phyloP scores from a whole-genome alignment of 2,888 invertebrate species.

The Monoplex corrugatus region DNA sequence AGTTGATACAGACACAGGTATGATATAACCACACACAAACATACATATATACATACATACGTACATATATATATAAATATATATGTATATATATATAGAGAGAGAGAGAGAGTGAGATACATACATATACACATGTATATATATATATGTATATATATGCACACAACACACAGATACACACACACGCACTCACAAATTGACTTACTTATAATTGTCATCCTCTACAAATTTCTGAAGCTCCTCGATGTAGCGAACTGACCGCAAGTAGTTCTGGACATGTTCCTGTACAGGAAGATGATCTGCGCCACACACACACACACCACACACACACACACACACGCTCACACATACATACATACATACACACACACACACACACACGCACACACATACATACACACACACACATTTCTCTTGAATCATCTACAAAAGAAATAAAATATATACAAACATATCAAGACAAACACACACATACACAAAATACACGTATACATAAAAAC shows the following conservation, averaged over 20 bases:
- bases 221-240: slow-evolving; percentile 97
- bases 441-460: neutral
- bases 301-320: neutral
- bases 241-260: slow-evolving; percentile 95
- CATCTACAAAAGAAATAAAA: too few relatives aligned
- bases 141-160: too few relatives aligned
- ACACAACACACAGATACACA: too few relatives aligned
- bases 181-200: too few relatives aligned
- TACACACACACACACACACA: neutral
- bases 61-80: too few relatives aligned
- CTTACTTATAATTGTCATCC: slow-evolving; percentile 96
- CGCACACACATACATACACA: neutral
- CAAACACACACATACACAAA: neutral
- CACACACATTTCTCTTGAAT: too few relatives aligned
- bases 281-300: slow-evolving; percentile 84
- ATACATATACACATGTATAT: too few relatives aligned
- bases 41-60: too few relatives aligned
- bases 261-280: slow-evolving; percentile 92
- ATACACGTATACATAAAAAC: neutral
- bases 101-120: too few relatives aligned
- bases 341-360: neutral
- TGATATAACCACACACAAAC: too few relatives aligned
- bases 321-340: neutral
- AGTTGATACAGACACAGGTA: too few relatives aligned
- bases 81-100: too few relatives aligned